Evolutionary conservation across 2,888 invertebrate genomes (phyloP).

Genomic region (Villa cingulata): DNA sequence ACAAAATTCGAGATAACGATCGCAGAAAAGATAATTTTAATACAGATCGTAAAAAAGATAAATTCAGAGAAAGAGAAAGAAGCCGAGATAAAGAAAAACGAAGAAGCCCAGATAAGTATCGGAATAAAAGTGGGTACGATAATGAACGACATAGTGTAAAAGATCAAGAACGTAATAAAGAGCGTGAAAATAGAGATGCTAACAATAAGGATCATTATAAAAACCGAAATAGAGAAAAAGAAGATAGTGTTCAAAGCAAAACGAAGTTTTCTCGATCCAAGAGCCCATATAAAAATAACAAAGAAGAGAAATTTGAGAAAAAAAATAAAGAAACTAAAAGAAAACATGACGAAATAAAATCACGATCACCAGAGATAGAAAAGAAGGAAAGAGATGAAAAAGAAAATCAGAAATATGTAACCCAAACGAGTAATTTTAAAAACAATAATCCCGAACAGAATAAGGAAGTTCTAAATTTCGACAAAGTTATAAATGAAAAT

Average conservation of each 20-base stretch:
- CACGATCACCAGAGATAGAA: constrained; percentile 13
- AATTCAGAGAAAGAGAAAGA: constrained; percentile 12
- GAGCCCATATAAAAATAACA: constrained; percentile 1
- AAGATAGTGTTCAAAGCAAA: neutral
- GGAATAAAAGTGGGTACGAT: constrained; percentile 4
- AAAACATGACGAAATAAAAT: constrained; percentile 18
- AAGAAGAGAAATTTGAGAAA: constrained; percentile 23
- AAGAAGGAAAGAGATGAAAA: constrained; percentile 18
- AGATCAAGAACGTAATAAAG: neutral
- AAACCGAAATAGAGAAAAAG: neutral
- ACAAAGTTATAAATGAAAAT: constrained; percentile 26
- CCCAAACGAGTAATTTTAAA: constrained; percentile 56
- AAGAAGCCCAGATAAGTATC: constrained; percentile 20
- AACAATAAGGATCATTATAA: neutral
- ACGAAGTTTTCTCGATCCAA: constrained; percentile 10
- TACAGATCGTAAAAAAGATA: constrained; percentile 3
- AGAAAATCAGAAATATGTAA: constrained; percentile 45
- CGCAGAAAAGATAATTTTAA: constrained; percentile 1
- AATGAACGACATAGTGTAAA: constrained; percentile 14
- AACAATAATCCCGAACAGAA: constrained; percentile 60
- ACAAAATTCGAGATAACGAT: neutral
- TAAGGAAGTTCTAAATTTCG: constrained; percentile 29
- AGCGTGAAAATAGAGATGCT: constrained; percentile 1
- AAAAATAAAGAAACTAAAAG: constrained; percentile 10
- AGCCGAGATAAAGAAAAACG: constrained; percentile 19